Conservation (phyloP, 2,888 invertebrate genomes). For the Eristalis arbustorum region DNA sequence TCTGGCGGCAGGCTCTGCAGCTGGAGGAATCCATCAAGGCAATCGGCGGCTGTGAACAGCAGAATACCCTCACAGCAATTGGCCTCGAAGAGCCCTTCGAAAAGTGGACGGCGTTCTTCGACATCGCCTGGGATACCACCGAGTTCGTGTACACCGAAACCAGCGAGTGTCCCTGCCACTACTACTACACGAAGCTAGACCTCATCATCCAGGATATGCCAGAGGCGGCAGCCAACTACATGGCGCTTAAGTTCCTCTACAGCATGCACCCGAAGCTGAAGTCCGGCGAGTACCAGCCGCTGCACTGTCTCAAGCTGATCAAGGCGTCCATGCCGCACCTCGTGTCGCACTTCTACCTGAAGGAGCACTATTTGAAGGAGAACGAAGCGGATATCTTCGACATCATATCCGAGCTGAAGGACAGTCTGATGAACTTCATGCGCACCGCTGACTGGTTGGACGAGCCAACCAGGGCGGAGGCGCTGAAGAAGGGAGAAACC, state of each 20-base stretch:
- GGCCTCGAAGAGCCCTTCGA: conserved; percentile 15
- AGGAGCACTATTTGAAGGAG: conserved; percentile 74
- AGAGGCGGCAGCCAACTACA: conserved; percentile 77
- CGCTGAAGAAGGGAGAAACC: conserved; percentile 74
- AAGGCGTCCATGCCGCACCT: conserved; percentile 30
- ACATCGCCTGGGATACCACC: conserved; percentile 75
- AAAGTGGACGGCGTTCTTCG: conserved; percentile 73
- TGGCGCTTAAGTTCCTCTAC: conserved; percentile 76
- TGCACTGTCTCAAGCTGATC: conserved; percentile 18
- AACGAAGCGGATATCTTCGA: conserved; percentile 71
- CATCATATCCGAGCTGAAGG: conserved; percentile 75
- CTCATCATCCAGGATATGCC: conserved; percentile 72
- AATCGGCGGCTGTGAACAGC: conserved; percentile 45
- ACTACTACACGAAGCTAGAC: conserved; percentile 74
- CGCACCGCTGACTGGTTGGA: conserved; percentile 76
- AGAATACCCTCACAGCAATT: not conserved
- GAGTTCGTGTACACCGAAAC: conserved; percentile 29
- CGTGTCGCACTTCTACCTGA: conserved; percentile 48
- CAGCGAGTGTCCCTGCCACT: conserved; percentile 72
- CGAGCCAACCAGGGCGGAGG: conserved; percentile 74
- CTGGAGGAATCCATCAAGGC: conserved; percentile 72
- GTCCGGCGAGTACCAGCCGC: conserved; percentile 71
- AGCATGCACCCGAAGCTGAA: conserved; percentile 74
- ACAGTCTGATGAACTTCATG: conserved; percentile 72
- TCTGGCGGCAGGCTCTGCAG: conserved; percentile 73